A percentile compares a stretch with the other conserved stretches of the same genome.
phyloP scores from a whole-genome alignment of 2,888 invertebrate species.

The Germaria angustata region DNA sequence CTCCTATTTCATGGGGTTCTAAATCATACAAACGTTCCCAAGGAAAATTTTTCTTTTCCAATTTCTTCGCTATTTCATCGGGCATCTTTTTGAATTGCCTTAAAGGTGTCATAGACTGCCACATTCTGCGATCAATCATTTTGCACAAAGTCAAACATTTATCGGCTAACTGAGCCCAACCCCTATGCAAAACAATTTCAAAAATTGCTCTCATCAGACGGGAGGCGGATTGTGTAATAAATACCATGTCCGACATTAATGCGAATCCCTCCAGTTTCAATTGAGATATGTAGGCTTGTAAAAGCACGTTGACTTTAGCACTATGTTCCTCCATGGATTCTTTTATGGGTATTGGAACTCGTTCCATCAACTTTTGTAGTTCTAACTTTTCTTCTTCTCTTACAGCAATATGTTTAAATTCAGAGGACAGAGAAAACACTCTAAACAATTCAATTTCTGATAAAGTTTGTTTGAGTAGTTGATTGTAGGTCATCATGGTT shows the following conservation, averaged over 20 bases:
- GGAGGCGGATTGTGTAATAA: conserved; percentile 98
- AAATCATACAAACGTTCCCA: conserved; percentile 97
- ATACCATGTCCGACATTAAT: conserved; percentile 99
- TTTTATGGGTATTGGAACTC: conserved; percentile 99
- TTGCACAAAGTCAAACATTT: conserved; percentile 97
- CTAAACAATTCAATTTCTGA: conserved; percentile 98
- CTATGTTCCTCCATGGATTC: conserved; percentile 97
- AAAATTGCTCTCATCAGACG: conserved; percentile 97
- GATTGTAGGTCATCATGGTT: conserved; percentile 98
- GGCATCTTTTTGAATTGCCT: conserved; percentile 98
- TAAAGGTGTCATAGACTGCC: conserved; percentile 99
- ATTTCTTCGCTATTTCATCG: conserved; percentile 96
- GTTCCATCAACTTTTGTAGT: conserved; percentile 92
- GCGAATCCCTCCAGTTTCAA: conserved; percentile 99
- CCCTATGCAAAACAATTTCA: conserved; percentile 94
- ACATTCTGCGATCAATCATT: conserved; percentile 99
- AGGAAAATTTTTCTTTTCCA: conserved; percentile 98
- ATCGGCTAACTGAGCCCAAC: conserved; percentile 99
- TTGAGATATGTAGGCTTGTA: conserved; percentile 99
- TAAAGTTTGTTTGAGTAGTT: conserved; percentile 95
- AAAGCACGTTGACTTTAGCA: conserved; percentile 96
- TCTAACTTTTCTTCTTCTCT: conserved; percentile 98
- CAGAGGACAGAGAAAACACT: conserved; percentile 98
- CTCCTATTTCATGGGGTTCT: conserved; percentile 98
- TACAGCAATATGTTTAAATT: conserved; percentile 96